These are phyloP conservation scores for Lithodes maja DNA, from an alignment of 2,888 invertebrate species.

Conservation along the genomic window DNA sequence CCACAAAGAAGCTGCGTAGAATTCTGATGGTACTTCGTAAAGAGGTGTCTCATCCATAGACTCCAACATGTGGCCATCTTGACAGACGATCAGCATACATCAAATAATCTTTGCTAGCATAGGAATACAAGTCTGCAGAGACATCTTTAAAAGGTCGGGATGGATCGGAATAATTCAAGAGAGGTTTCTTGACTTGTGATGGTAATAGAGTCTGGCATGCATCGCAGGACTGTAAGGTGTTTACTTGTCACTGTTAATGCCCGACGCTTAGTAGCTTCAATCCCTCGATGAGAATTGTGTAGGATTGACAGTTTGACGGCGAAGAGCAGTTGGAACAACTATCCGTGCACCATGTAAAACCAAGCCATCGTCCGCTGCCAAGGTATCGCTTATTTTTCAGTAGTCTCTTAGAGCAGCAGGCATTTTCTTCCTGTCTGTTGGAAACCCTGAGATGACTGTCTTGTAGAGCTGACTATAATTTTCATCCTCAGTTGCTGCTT, in stretches of 20 bases:
- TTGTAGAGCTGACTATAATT: neutral
- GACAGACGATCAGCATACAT: conserved; percentile 5
- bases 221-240: conserved; percentile 14
- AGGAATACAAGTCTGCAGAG: conserved; percentile 22
- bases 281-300: conserved; percentile 6
- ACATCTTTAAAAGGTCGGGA: conserved; percentile 18
- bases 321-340: neutral
- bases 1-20: neutral
- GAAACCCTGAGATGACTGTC: neutral
- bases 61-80: neutral
- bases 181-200: neutral
- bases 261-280: conserved; percentile 18
- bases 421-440: neutral
- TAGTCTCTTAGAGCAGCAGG: neutral
- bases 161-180: neutral
- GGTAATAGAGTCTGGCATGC: conserved; percentile 16
- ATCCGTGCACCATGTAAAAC: neutral
- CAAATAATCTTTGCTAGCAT: neutral
- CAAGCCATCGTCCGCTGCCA: conserved; percentile 12
- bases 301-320: neutral
- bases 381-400: conserved; percentile 21
- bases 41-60: neutral
- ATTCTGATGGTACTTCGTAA: neutral
- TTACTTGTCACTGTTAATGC: conserved; percentile 7
- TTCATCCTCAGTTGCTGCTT: neutral